Conservation (phyloP, 2,797 vertebrate genomes). For the Cossypha heuglini region DNA sequence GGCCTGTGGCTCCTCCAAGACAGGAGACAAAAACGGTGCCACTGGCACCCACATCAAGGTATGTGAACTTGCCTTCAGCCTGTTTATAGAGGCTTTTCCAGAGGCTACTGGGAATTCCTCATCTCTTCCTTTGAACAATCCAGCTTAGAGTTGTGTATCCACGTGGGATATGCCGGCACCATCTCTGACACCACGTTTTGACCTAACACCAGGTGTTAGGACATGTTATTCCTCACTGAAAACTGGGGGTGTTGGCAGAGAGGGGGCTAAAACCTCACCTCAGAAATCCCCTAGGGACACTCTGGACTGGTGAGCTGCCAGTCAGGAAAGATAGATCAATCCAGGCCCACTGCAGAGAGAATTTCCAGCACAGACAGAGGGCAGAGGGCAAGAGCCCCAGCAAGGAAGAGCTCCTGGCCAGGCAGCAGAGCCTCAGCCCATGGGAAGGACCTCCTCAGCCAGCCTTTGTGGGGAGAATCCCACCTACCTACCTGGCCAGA, state of each 20-base stretch:
- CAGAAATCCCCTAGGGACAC: neutral
- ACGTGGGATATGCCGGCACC: accelerated
- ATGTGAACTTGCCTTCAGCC: neutral
- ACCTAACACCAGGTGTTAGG: neutral
- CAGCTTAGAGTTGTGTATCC: neutral
- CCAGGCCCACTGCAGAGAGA: neutral
- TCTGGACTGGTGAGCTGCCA: neutral
- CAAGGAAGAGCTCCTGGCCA: neutral
- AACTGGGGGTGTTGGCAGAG: no score
- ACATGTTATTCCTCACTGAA: neutral
- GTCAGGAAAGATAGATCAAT: neutral
- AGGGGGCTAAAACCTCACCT: neutral
- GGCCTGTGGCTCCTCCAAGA: neutral
- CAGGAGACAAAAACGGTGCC: neutral
- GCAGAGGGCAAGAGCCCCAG: neutral
- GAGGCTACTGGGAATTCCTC: neutral
- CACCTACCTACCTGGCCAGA: neutral
- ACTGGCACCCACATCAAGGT: neutral
- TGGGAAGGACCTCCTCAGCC: neutral
- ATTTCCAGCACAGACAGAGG: neutral
- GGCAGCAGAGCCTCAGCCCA: neutral
- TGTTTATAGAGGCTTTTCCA: neutral
- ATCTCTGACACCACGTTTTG: neutral
- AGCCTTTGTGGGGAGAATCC: neutral
- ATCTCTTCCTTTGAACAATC: neutral